A percentile compares a stretch with the other conserved stretches of the same genome.
These are phyloP conservation scores for Latrodectus hesperus DNA, from an alignment of 2,888 invertebrate species.

Conservation along the genomic window DNA sequence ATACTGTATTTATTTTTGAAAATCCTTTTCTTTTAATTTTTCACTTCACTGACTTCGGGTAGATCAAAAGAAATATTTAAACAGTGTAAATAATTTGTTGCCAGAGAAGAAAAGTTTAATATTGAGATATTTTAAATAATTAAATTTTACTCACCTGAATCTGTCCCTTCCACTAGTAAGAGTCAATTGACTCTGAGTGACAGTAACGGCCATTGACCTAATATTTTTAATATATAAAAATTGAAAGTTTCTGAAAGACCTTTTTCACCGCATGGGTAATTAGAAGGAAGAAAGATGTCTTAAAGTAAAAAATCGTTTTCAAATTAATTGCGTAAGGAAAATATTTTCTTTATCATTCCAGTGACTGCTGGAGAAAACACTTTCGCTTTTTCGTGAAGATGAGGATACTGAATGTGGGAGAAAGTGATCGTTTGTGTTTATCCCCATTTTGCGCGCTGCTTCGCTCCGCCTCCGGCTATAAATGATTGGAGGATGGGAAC, in stretches of 20 bases:
- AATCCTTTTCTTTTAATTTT: no score
- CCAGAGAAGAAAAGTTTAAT: no score
- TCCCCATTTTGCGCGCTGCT: slow-evolving; percentile 51
- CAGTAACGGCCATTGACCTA: slow-evolving; percentile 67
- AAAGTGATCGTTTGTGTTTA: slow-evolving; percentile 66
- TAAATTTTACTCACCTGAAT: slow-evolving; percentile 60
- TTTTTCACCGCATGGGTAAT: neutral
- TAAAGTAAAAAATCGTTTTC: neutral
- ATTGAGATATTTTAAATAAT: no score
- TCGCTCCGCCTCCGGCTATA: slow-evolving; percentile 58
- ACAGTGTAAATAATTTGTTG: no score
- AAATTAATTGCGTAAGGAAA: neutral
- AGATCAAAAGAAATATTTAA: no score
- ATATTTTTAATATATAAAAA: slow-evolving; percentile 16
- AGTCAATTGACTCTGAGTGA: slow-evolving; percentile 70
- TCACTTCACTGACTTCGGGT: no score
- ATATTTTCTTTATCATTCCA: neutral
- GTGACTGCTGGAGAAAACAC: slow-evolving; percentile 33
- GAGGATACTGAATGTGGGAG: slow-evolving; percentile 65
- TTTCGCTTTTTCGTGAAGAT: slow-evolving; percentile 61
- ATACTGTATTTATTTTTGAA: no score
- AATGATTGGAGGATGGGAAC: slow-evolving; percentile 48
- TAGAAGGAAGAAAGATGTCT: neutral
- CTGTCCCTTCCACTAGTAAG: slow-evolving; percentile 69
- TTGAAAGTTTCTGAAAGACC: neutral